Evolutionary conservation across 2,113 vertebrate genomes (phyloP).

Genomic region (Cyphomyrus plagiostoma): DNA sequence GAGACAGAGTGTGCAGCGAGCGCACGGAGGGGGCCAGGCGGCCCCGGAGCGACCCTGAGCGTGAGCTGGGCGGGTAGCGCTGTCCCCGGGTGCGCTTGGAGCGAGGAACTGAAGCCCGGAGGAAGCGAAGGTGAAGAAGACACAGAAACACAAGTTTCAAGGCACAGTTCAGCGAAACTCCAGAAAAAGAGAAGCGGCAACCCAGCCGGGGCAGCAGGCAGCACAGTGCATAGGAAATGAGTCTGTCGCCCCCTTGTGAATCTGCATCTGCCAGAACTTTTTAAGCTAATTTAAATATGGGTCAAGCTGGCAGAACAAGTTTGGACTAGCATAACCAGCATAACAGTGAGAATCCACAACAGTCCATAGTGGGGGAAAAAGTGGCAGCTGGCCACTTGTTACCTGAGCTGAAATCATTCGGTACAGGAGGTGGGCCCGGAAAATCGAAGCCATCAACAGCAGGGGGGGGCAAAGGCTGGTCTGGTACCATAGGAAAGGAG

Average conservation of each 20-base stretch:
- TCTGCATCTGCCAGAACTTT: neutral
- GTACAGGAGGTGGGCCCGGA: constrained; percentile 7
- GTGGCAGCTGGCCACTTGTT: neutral
- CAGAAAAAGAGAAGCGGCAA: neutral
- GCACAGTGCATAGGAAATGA: neutral
- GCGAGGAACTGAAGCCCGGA: neutral
- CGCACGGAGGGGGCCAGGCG: constrained; percentile 15
- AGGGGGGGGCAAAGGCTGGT: neutral
- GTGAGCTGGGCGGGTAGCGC: constrained; percentile 19
- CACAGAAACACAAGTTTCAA: neutral
- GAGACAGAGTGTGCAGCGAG: constrained; percentile 11
- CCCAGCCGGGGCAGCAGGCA: neutral
- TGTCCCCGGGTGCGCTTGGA: constrained; percentile 16
- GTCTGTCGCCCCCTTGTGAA: neutral
- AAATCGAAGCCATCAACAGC: constrained; percentile 3
- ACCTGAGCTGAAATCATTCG: constrained; percentile 11
- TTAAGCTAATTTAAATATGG: neutral
- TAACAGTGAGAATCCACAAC: neutral
- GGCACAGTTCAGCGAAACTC: neutral
- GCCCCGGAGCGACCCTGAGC: constrained; percentile 14
- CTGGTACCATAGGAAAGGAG: neutral
- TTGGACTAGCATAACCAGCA: neutral
- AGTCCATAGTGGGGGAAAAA: neutral
- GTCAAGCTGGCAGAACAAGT: neutral
- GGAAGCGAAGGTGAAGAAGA: neutral